A percentile compares a stretch with the other conserved stretches of the same genome.
These are phyloP conservation scores for Campoletis raptor DNA, from an alignment of 2,888 invertebrate species.

Conservation along the genomic window DNA sequence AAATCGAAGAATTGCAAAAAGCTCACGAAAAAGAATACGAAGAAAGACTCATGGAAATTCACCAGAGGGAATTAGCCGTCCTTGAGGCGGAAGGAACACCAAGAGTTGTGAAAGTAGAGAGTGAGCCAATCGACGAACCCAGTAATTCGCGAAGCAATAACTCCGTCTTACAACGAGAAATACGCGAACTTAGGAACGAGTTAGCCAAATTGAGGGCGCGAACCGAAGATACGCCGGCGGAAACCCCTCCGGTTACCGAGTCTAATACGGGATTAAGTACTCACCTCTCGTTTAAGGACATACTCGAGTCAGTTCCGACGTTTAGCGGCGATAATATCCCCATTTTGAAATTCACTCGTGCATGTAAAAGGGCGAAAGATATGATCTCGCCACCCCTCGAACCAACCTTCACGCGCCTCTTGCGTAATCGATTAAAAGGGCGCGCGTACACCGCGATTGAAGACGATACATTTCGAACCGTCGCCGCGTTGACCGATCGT, in stretches of 20 bases:
- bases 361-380: slow-evolving; percentile 29
- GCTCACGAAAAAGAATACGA: slow-evolving; percentile 5
- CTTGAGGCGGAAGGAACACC: neutral
- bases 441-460: slow-evolving; percentile 52
- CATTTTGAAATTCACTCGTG: slow-evolving; percentile 32
- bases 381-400: slow-evolving; percentile 22
- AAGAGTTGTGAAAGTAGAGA: neutral
- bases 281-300: slow-evolving; percentile 23
- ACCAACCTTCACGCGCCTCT: neutral
- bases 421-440: slow-evolving; percentile 33
- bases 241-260: neutral
- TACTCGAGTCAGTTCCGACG: slow-evolving; percentile 9
- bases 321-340: slow-evolving; percentile 39
- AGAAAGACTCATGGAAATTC: neutral
- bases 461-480: no score
- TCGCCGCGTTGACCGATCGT: no score
- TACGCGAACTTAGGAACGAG: neutral
- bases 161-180: neutral
- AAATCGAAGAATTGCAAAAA: neutral
- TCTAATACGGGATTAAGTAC: neutral
- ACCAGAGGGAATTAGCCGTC: neutral
- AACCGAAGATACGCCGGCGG: neutral
- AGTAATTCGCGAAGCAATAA: neutral
- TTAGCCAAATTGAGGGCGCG: neutral
- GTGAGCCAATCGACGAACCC: neutral